Evolutionary conservation across 2,797 vertebrate species (phyloP).

Genomic region (Poeciliopsis paucimaculata): DNA sequence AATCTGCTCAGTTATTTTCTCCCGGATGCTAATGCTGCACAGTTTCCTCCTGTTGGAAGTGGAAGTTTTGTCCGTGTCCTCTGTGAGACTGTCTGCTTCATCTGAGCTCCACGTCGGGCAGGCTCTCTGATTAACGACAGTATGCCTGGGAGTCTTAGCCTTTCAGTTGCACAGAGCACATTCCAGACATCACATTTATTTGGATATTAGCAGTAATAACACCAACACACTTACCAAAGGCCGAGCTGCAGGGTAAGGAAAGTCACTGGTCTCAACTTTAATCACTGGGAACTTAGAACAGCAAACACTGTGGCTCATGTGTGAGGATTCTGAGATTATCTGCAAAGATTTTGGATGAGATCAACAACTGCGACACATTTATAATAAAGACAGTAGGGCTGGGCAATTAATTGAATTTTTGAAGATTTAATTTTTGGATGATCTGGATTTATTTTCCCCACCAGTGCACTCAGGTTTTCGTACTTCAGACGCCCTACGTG

Average conservation of each 20-base stretch:
- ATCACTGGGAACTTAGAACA: conserved; percentile 70
- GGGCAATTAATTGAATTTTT: no score
- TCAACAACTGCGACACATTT: neutral
- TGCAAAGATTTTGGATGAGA: conserved; percentile 30
- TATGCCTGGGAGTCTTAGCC: conserved; percentile 69
- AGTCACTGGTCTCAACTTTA: conserved; percentile 59
- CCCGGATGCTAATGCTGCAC: conserved; percentile 60
- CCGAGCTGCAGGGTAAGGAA: conserved; percentile 44
- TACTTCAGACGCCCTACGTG: no score
- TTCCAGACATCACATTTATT: neutral
- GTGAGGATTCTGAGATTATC: conserved; percentile 62
- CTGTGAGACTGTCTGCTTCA: conserved; percentile 50
- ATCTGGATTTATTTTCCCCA: no score
- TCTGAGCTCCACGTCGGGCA: conserved; percentile 69
- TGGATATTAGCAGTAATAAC: neutral
- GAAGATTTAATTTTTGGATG: no score
- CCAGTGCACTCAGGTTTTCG: no score
- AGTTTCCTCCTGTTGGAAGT: conserved; percentile 71
- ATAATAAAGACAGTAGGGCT: neutral
- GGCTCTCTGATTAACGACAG: conserved; percentile 60
- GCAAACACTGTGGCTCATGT: conserved; percentile 61
- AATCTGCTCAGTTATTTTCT: conserved; percentile 59
- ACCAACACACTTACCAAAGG: conserved; percentile 65
- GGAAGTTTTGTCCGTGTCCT: conserved; percentile 52
- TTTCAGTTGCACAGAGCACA: conserved; percentile 32